phyloP scores from a whole-genome alignment of 2,113 vertebrate genomes.

The Chlorodrepanis virens region DNA sequence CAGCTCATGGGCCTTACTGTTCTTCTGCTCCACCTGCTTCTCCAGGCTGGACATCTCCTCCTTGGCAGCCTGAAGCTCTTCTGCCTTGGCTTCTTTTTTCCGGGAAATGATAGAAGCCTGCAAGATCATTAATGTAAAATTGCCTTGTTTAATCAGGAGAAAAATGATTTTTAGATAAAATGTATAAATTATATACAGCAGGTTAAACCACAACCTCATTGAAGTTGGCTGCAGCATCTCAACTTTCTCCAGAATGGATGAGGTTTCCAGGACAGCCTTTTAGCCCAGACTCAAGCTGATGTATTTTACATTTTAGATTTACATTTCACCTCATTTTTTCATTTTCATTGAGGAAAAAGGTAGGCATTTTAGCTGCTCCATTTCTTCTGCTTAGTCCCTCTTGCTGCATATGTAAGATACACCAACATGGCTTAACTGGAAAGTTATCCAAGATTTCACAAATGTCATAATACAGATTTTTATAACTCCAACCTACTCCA shows the following conservation, averaged over 20 bases:
- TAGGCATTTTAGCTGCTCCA: conserved; percentile 1
- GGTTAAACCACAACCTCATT: not conserved
- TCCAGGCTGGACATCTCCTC: conserved; percentile 84
- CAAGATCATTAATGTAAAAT: not conserved
- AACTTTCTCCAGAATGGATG: not conserved
- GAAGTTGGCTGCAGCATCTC: not conserved
- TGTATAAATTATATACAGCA: not conserved
- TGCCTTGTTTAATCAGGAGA: not conserved
- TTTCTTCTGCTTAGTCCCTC: not conserved
- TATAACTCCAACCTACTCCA: conserved; percentile 67
- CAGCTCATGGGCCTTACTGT: conserved; percentile 73
- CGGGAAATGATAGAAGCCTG: conserved; percentile 92
- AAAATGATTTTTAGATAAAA: not conserved
- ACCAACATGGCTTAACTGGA: conserved; percentile 22
- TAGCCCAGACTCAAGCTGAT: not conserved
- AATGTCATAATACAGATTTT: conserved; percentile 64
- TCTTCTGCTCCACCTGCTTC: conserved; percentile 81
- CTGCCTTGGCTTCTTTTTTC: conserved; percentile 92
- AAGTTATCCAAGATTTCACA: conserved; percentile 59
- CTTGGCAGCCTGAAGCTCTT: conserved; percentile 91
- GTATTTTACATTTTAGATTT: not conserved
- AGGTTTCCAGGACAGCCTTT: not conserved
- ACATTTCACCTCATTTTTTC: not conserved
- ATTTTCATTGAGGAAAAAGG: conserved; percentile 24
- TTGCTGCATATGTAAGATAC: not conserved